These are phyloP conservation scores for Sternotherus odoratus DNA, from an alignment of 2,797 vertebrate species.

Conservation along the genomic window DNA sequence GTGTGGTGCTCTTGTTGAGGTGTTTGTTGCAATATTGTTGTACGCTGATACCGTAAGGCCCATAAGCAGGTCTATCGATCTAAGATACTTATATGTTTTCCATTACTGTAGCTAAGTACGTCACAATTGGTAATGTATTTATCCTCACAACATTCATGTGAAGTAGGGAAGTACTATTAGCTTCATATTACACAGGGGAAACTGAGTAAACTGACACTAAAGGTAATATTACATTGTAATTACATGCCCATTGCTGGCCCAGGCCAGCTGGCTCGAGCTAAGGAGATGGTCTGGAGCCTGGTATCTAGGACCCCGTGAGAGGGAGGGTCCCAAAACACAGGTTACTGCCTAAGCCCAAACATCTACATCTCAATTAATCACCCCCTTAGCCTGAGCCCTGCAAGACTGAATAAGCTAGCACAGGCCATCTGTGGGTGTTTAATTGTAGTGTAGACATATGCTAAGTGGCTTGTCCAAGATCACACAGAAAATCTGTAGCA, in stretches of 20 bases:
- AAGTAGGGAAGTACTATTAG: not conserved
- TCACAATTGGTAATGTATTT: not conserved
- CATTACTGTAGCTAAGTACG: not conserved
- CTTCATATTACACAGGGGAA: not conserved
- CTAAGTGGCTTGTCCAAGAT: not conserved
- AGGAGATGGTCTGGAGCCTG: too few relatives aligned
- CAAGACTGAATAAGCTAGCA: not conserved
- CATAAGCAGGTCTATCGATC: accelerated
- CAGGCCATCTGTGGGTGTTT: not conserved
- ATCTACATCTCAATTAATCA: not conserved
- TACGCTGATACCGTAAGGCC: accelerated
- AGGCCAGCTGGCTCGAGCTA: too few relatives aligned
- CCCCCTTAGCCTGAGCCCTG: not conserved
- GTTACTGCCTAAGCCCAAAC: not conserved
- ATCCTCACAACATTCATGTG: not conserved
- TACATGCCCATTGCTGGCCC: too few relatives aligned
- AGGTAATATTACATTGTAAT: too few relatives aligned
- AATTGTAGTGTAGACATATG: not conserved
- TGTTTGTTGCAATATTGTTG: not conserved
- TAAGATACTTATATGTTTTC: not conserved
- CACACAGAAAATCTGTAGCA: not conserved
- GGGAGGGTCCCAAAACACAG: not conserved
- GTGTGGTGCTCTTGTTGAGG: accelerated
- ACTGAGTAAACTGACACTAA: too few relatives aligned
- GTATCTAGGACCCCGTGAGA: not conserved